phyloP scores from a whole-genome alignment of 1,140 invertebrate species.

The Thaumatotibia leucotreta region DNA sequence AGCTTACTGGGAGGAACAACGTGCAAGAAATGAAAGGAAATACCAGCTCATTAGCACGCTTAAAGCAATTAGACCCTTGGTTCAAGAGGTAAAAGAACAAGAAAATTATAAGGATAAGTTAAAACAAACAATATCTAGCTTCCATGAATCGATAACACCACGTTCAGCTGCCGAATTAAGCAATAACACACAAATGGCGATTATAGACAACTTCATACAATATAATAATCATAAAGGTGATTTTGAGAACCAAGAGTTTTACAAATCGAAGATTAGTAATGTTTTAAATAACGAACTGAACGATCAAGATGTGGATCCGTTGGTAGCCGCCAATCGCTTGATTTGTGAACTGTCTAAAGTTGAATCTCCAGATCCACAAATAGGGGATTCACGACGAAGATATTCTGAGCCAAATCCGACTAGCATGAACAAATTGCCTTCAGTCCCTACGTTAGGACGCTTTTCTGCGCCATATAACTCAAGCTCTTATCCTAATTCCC shows the following conservation, averaged over 20 bases:
- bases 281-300: constrained; percentile 15
- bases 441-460: not conserved
- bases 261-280: constrained; percentile 30
- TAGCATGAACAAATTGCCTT: not conserved
- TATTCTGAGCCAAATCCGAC: not conserved
- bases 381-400: constrained; percentile 30
- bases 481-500: not conserved
- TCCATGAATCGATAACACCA: constrained; percentile 24
- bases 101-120: constrained; percentile 40
- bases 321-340: constrained; percentile 34
- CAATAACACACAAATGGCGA: constrained; percentile 31
- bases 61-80: constrained; percentile 31
- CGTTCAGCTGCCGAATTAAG: constrained; percentile 10
- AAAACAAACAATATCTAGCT: constrained; percentile 26
- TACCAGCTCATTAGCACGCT: constrained; percentile 12
- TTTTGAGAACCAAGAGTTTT: constrained; percentile 26
- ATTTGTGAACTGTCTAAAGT: constrained; percentile 42
- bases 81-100: constrained; percentile 30
- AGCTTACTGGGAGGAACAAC: not conserved
- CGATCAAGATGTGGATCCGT: constrained; percentile 17
- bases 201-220: constrained; percentile 40
- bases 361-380: constrained; percentile 20
- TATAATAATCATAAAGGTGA: constrained; percentile 31
- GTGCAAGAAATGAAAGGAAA: not conserved
- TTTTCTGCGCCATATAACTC: not conserved